Percentiles rank a stretch among this genome's conserved stretches.
Evolutionary conservation across 2,113 vertebrate genomes (phyloP).

Genomic region (Sinosuthora webbiana): DNA sequence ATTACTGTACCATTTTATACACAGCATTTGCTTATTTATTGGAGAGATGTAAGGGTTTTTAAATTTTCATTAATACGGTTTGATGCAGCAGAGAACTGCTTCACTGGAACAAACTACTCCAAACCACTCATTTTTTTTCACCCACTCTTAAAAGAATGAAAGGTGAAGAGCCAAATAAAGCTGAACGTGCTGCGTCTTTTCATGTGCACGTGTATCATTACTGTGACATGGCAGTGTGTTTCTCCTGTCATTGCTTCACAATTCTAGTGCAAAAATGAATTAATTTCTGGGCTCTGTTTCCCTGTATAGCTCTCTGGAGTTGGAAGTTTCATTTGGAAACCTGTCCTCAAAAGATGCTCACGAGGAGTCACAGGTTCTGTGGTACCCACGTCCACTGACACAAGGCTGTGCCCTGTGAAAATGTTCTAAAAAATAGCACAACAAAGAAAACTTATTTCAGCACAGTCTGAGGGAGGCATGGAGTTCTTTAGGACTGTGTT

Average conservation of each 20-base stretch:
- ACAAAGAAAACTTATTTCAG: not conserved
- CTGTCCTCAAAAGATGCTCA: not conserved
- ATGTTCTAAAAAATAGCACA: not conserved
- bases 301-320: not conserved
- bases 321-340: not conserved
- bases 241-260: not conserved
- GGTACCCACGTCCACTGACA: not conserved
- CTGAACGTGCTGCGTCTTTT: not conserved
- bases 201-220: not conserved
- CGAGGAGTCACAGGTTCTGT: not conserved
- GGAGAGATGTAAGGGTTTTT: not conserved
- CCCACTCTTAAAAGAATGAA: not conserved
- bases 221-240: not conserved
- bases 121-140: not conserved
- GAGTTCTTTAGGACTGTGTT: not conserved
- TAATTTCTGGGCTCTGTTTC: not conserved
- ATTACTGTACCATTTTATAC: not conserved
- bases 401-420: not conserved
- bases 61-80: not conserved
- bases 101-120: not conserved
- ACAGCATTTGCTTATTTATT: constrained; percentile 4
- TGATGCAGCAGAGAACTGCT: not conserved
- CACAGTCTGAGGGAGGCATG: not conserved
- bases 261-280: not conserved
- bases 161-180: not conserved